Conservation (phyloP, 2,888 invertebrate genomes). For the Pilophorus perplexus region DNA sequence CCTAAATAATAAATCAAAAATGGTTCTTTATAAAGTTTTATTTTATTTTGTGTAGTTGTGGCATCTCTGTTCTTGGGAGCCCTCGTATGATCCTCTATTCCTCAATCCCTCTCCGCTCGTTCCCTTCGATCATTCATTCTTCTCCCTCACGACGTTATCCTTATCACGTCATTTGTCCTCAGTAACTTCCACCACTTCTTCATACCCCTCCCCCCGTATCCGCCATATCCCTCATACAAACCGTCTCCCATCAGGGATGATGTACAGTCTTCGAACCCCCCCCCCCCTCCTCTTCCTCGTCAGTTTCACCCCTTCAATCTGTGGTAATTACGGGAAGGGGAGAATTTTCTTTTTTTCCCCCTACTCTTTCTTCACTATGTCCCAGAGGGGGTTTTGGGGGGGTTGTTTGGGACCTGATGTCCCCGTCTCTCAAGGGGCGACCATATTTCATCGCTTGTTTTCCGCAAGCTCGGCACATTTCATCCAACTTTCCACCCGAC, state of each 20-base stretch:
- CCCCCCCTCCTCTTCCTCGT: too few relatives aligned
- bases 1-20: too few relatives aligned
- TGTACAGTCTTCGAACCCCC: not conserved
- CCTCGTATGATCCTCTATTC: too few relatives aligned
- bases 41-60: too few relatives aligned
- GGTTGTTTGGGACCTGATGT: too few relatives aligned
- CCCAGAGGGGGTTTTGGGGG: too few relatives aligned
- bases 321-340: not conserved
- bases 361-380: too few relatives aligned
- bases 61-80: too few relatives aligned
- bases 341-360: too few relatives aligned
- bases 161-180: constrained; percentile 16
- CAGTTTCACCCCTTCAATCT: not conserved
- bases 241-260: not conserved
- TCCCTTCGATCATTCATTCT: not conserved
- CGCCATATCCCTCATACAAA: not conserved
- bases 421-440: not conserved
- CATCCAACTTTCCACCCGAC: too few relatives aligned
- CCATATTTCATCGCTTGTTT: constrained; percentile 5
- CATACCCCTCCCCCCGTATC: not conserved
- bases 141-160: constrained; percentile 3
- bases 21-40: too few relatives aligned
- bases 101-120: not conserved
- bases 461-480: not conserved
- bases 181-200: not conserved